Evolutionary conservation across 2,888 invertebrate species (phyloP).

Genomic region (Vandiemenella viatica): DNA sequence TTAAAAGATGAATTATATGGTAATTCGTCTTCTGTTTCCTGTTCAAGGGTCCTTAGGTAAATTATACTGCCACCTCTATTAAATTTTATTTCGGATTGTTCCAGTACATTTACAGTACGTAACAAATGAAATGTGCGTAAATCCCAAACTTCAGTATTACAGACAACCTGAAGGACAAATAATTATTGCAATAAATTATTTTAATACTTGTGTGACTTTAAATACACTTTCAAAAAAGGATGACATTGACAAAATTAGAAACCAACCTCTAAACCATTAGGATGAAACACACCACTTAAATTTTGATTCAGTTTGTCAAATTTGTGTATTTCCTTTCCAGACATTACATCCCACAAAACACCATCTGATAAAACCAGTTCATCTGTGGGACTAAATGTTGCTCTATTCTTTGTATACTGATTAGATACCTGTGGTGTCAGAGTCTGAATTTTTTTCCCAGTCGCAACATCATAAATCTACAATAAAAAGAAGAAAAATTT

Average conservation of each 20-base stretch:
- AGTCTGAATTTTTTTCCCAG: constrained; percentile 55
- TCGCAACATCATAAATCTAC: constrained; percentile 77
- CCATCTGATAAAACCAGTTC: constrained; percentile 92
- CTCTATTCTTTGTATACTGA: constrained; percentile 83
- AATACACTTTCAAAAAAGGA: too few species aligned
- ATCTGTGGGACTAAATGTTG: constrained; percentile 87
- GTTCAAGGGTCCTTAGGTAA: constrained; percentile 71
- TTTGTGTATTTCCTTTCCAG: constrained; percentile 81
- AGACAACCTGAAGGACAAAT: constrained; percentile 55
- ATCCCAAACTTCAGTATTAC: constrained; percentile 98
- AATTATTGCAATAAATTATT: too few species aligned
- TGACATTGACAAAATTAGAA: too few species aligned
- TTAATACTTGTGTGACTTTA: too few species aligned
- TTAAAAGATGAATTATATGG: constrained; percentile 86
- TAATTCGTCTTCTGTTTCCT: constrained; percentile 46
- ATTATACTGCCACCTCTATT: constrained; percentile 74
- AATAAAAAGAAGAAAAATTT: constrained; percentile 16
- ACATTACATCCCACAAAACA: constrained; percentile 83
- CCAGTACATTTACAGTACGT: constrained; percentile 83
- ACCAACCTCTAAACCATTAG: constrained; percentile 76
- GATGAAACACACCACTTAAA: constrained; percentile 91
- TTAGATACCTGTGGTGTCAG: constrained; percentile 74
- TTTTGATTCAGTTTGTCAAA: constrained; percentile 94
- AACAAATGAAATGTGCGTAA: constrained; percentile 84
- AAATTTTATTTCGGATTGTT: constrained; percentile 81